A percentile compares a stretch with the other conserved stretches of the same genome.
These are phyloP conservation scores for Drosophila cracens DNA, from an alignment of 2,888 invertebrate species.

Conservation along the genomic window DNA sequence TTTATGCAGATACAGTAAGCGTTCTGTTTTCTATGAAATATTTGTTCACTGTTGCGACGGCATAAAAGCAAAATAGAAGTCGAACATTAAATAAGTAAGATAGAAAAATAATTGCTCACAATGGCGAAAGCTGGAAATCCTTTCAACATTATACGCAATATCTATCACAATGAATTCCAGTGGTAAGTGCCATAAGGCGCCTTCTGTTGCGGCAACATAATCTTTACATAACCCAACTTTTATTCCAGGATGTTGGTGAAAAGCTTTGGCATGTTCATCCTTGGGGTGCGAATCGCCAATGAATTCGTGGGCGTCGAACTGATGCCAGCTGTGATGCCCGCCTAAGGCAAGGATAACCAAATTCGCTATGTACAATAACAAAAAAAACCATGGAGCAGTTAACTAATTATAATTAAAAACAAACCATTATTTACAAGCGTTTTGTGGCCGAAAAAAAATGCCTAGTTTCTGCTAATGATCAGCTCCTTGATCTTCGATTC, in stretches of 20 bases:
- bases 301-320: slow-evolving; percentile 91
- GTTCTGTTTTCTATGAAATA: slow-evolving; percentile 9
- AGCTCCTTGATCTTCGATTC: slow-evolving; percentile 85
- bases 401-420: slow-evolving; percentile 65
- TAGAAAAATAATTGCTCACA: slow-evolving; percentile 67
- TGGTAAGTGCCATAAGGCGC: slow-evolving; percentile 87
- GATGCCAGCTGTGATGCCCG: slow-evolving; percentile 87
- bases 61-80: slow-evolving; percentile 18
- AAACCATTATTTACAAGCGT: slow-evolving; percentile 51
- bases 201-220: slow-evolving; percentile 3
- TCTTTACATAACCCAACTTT: slow-evolving; percentile 65
- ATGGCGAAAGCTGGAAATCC: slow-evolving; percentile 88
- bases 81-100: slow-evolving; percentile 21
- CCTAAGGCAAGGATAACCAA: slow-evolving; percentile 43
- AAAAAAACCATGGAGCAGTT: slow-evolving; percentile 47
- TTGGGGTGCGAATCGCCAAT: slow-evolving; percentile 92
- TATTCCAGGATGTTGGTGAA: slow-evolving; percentile 91
- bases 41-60: slow-evolving; percentile 31
- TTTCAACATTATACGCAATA: slow-evolving; percentile 87
- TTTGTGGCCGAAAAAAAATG: neutral
- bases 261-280: slow-evolving; percentile 91
- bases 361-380: slow-evolving; percentile 47
- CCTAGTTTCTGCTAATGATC: slow-evolving; percentile 58
- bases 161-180: slow-evolving; percentile 91
- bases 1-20: slow-evolving; percentile 22